Percentiles rank a stretch among this genome's conserved stretches.
Evolutionary conservation across 1,140 invertebrate genomes (phyloP).

Genomic region (Drosophila simulans): DNA sequence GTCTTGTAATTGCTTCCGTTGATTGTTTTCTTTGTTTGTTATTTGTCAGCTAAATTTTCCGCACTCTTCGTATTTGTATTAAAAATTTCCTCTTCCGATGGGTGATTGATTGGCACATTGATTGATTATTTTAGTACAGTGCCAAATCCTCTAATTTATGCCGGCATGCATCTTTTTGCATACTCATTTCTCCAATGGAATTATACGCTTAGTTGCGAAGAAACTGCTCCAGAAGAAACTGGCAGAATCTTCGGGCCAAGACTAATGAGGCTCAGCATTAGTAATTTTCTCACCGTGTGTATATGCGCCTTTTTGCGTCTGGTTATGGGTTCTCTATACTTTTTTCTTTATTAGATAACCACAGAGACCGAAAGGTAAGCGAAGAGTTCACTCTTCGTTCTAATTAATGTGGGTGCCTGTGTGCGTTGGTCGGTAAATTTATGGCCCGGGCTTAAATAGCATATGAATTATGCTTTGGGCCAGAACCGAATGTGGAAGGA

Average conservation of each 20-base stretch:
- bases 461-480: conserved; percentile 75
- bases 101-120: conserved; percentile 78
- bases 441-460: conserved; percentile 76
- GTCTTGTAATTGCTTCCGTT: conserved; percentile 66
- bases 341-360: conserved; percentile 33
- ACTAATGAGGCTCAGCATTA: conserved; percentile 31
- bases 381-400: conserved; percentile 55
- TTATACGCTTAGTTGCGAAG: conserved; percentile 5
- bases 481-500: conserved; percentile 13
- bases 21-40: conserved; percentile 57
- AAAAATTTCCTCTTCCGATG: conserved; percentile 51
- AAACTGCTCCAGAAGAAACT: not conserved
- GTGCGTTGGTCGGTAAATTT: conserved; percentile 58
- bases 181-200: conserved; percentile 14
- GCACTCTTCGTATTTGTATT: conserved; percentile 58
- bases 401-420: conserved; percentile 72
- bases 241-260: conserved; percentile 22
- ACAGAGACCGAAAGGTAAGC: conserved; percentile 34
- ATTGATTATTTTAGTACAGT: conserved; percentile 68
- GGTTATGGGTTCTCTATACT: conserved; percentile 15
- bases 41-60: conserved; percentile 38
- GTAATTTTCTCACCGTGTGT: conserved; percentile 5
- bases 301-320: conserved; percentile 1
- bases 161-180: conserved; percentile 33
- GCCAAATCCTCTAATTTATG: conserved; percentile 52